Conservation (phyloP, 2,113 vertebrate genomes). For the Notiomystis cincta region DNA sequence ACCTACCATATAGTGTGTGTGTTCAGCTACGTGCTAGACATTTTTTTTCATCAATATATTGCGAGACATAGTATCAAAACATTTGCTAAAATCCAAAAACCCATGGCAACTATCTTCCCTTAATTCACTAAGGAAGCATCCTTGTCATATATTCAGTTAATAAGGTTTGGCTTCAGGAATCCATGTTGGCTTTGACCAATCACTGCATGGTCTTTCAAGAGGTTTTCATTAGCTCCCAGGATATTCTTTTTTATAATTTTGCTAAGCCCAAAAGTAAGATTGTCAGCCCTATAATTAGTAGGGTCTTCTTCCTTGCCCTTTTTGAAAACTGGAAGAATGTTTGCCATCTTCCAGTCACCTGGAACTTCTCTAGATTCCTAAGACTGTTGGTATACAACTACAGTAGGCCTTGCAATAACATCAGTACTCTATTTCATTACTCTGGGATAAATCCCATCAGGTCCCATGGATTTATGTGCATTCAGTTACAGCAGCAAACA, state of each 20-base stretch:
- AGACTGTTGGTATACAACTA: background rate
- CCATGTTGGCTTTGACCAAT: background rate
- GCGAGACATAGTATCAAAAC: background rate
- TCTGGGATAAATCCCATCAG: background rate
- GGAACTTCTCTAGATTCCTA: background rate
- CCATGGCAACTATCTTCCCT: accelerated
- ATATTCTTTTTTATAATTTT: background rate
- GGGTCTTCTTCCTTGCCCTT: background rate
- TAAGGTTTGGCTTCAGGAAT: background rate
- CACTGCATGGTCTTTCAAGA: background rate
- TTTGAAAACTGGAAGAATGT: background rate
- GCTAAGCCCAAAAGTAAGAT: background rate
- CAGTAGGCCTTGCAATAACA: background rate
- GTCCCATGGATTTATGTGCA: background rate
- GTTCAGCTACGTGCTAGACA: background rate
- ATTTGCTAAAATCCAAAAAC: background rate
- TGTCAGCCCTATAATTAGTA: background rate
- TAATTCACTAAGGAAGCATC: background rate
- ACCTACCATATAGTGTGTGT: background rate
- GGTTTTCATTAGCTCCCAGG: background rate
- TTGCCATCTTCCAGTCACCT: background rate
- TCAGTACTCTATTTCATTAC: background rate
- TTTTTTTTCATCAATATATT: background rate
- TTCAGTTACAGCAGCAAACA: background rate
- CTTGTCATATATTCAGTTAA: background rate